Conservation (phyloP, 2,797 vertebrate species). For the Gymnothorax javanicus region DNA sequence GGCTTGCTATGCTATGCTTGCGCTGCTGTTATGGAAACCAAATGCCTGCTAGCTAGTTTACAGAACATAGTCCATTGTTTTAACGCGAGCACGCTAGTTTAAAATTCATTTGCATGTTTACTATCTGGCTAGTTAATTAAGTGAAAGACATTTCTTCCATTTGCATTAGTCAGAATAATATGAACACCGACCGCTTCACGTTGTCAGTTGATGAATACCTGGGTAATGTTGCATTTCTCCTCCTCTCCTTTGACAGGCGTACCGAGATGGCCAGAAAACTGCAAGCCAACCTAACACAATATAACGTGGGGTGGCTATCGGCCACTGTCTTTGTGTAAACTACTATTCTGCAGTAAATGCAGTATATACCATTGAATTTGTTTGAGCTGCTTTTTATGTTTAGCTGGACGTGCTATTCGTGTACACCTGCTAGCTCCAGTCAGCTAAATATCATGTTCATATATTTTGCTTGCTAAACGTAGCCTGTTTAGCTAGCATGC, state of each 20-base stretch:
- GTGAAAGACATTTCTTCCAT: background rate
- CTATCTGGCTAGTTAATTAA: background rate
- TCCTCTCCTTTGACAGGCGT: background rate
- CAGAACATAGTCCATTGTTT: background rate
- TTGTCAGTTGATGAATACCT: conserved; percentile 70
- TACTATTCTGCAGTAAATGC: background rate
- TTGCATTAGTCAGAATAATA: conserved; percentile 40
- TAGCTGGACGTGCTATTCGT: background rate
- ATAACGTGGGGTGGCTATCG: background rate
- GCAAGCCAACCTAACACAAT: background rate
- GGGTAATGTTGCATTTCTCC: conserved; percentile 54
- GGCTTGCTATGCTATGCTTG: background rate
- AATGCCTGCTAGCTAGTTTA: background rate
- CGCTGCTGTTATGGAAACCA: conserved; percentile 34
- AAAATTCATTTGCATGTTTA: background rate
- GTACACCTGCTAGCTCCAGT: background rate
- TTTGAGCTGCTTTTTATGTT: background rate
- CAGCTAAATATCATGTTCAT: background rate
- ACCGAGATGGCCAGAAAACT: background rate
- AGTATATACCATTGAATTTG: background rate
- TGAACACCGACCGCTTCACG: conserved; percentile 64
- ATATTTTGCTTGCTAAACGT: background rate
- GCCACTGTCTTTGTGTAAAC: background rate
- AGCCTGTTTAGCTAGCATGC: background rate
- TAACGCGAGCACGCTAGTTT: background rate